Evolutionary conservation across 1,140 invertebrate species (phyloP).

Genomic region (Homarus americanus): DNA sequence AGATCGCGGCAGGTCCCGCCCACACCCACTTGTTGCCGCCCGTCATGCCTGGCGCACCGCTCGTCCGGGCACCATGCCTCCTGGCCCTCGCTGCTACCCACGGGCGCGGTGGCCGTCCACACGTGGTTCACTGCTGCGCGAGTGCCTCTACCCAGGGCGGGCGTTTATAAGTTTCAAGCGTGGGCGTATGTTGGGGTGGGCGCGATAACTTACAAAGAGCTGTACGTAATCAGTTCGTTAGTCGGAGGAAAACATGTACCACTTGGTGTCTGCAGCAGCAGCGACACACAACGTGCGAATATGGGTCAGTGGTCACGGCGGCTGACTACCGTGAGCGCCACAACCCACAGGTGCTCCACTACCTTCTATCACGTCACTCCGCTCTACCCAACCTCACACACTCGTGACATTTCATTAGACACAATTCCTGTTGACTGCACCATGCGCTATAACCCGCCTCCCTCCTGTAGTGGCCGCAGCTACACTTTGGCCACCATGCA

Average conservation of each 20-base stretch:
- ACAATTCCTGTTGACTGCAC: neutral
- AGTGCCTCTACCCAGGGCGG: too few species aligned
- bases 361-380: too few species aligned
- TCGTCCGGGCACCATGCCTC: neutral
- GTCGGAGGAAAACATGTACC: constrained; percentile 24
- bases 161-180: neutral
- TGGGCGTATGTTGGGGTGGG: neutral
- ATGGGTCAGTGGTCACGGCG: constrained; percentile 63
- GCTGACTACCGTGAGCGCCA: constrained; percentile 11
- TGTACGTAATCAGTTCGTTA: neutral
- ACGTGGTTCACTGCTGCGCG: neutral
- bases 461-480: neutral
- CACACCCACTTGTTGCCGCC: constrained; percentile 66
- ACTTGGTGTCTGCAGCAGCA: constrained; percentile 27
- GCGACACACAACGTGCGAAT: constrained; percentile 32
- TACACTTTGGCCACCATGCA: neutral
- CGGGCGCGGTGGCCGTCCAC: neutral
- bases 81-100: neutral
- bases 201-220: neutral
- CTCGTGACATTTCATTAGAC: neutral
- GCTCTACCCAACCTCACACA: constrained; percentile 4
- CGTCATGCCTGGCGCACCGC: constrained; percentile 38
- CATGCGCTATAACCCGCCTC: neutral
- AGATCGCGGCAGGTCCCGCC: constrained; percentile 10
- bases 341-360: constrained; percentile 9